A percentile compares a stretch with the other conserved stretches of the same genome.
phyloP scores from a whole-genome alignment of 1,140 invertebrate species.

The Cotesia vestalis region DNA sequence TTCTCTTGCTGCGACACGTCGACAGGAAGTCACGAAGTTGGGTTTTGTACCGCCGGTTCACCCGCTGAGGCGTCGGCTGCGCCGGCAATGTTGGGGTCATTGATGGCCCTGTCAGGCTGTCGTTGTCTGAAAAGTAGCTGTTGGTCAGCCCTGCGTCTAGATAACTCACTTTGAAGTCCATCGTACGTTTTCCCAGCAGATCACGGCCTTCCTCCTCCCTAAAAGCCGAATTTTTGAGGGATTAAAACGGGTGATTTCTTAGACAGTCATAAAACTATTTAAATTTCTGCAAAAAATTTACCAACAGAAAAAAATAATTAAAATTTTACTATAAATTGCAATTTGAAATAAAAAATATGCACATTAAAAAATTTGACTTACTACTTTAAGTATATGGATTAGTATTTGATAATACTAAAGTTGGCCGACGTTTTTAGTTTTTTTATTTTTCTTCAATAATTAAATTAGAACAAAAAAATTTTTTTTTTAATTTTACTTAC shows the following conservation, averaged over 20 bases:
- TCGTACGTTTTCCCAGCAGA: constrained; percentile 93
- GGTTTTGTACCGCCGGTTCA: constrained; percentile 89
- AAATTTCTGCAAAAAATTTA: too few species aligned
- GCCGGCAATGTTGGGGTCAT: constrained; percentile 66
- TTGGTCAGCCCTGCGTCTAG: constrained; percentile 90
- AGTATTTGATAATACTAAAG: too few species aligned
- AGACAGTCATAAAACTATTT: too few species aligned
- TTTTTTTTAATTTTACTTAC: too few species aligned
- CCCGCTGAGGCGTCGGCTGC: constrained; percentile 74
- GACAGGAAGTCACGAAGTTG: constrained; percentile 92
- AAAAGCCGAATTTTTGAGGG: constrained; percentile 50
- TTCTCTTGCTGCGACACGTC: constrained; percentile 87
- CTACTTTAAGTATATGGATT: too few species aligned
- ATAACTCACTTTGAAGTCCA: constrained; percentile 99
- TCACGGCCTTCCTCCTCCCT: constrained; percentile 98
- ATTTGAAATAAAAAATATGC: too few species aligned
- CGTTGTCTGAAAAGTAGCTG: constrained; percentile 87
- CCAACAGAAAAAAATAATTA: too few species aligned
- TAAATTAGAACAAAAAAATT: too few species aligned
- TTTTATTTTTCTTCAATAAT: too few species aligned
- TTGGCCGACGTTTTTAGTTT: too few species aligned
- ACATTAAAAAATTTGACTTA: too few species aligned
- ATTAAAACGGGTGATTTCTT: background rate
- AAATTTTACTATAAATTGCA: too few species aligned
- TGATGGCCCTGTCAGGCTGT: constrained; percentile 75